Evolutionary conservation across 1,140 invertebrate genomes (phyloP).

Genomic region (Sitobion miscanthi): DNA sequence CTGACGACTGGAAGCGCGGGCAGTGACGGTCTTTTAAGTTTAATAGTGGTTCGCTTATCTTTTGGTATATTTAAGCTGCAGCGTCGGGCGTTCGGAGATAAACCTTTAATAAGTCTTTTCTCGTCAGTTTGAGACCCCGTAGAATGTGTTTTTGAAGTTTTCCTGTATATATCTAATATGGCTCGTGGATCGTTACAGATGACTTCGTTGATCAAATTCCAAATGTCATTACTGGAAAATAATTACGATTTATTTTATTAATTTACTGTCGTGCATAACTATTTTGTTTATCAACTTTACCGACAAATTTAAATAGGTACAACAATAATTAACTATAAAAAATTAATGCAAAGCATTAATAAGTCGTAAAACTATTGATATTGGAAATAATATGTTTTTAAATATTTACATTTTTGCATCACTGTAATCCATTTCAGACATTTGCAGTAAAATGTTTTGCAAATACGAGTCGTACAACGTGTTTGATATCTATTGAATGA

Average conservation of each 20-base stretch:
- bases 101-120: background rate
- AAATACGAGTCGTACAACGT: conserved; percentile 64
- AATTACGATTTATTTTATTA: background rate
- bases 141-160: conserved; percentile 20
- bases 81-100: background rate
- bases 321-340: background rate
- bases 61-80: conserved; percentile 3
- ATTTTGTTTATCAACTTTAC: background rate
- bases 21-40: conserved; percentile 17
- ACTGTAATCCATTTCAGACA: conserved; percentile 63
- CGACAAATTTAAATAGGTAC: background rate
- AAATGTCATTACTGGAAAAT: conserved; percentile 59
- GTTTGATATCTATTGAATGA: conserved; percentile 63
- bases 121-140: conserved; percentile 19
- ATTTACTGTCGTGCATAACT: background rate
- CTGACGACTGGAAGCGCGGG: background rate
- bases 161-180: background rate
- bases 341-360: background rate
- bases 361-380: background rate
- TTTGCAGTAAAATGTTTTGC: conserved; percentile 64
- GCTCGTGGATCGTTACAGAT: conserved; percentile 57
- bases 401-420: conserved; percentile 54
- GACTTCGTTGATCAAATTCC: conserved; percentile 61
- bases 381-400: background rate
- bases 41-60: conserved; percentile 8